A percentile compares a stretch with the other conserved stretches of the same genome.
Conservation (phyloP, 2,888 invertebrate species). For the Lagria hirta region DNA sequence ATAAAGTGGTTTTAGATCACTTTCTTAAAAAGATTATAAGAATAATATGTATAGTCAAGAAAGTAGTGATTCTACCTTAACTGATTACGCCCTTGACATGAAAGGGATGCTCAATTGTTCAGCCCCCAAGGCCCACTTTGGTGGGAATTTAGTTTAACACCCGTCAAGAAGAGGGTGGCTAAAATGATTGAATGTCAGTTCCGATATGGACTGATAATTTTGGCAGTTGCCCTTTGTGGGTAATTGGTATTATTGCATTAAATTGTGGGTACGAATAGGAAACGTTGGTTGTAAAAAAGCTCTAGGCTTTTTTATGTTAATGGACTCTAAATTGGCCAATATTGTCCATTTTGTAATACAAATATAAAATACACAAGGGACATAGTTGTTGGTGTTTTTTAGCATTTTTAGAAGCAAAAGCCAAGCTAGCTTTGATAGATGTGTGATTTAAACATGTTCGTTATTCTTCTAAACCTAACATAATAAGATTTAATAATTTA, state of each 20-base stretch:
- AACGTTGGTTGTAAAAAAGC: slow-evolving; percentile 28
- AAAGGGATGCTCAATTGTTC: slow-evolving; percentile 36
- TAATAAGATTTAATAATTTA: no score
- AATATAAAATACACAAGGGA: slow-evolving; percentile 14
- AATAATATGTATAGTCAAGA: neutral
- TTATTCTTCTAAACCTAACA: no score
- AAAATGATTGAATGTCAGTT: slow-evolving; percentile 44
- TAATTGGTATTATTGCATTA: slow-evolving; percentile 46
- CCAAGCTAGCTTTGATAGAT: no score
- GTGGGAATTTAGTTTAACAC: slow-evolving; percentile 46
- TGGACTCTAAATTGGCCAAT: slow-evolving; percentile 29
- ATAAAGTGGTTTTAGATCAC: no score
- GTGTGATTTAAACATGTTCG: no score
- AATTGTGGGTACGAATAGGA: slow-evolving; percentile 36
- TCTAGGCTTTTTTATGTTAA: slow-evolving; percentile 28
- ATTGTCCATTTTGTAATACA: slow-evolving; percentile 24
- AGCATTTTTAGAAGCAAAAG: no score
- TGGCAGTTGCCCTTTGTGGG: slow-evolving; percentile 43
- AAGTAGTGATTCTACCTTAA: slow-evolving; percentile 5
- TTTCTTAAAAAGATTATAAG: no score
- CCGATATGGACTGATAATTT: slow-evolving; percentile 47
- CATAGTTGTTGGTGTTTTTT: no score
- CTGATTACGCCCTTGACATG: neutral
- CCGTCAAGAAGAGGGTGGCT: slow-evolving; percentile 43
- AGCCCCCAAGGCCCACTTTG: slow-evolving; percentile 41